A percentile compares a stretch with the other conserved stretches of the same genome.
Evolutionary conservation across 2,888 invertebrate genomes (phyloP).

Genomic region (Vanessa cardui): DNA sequence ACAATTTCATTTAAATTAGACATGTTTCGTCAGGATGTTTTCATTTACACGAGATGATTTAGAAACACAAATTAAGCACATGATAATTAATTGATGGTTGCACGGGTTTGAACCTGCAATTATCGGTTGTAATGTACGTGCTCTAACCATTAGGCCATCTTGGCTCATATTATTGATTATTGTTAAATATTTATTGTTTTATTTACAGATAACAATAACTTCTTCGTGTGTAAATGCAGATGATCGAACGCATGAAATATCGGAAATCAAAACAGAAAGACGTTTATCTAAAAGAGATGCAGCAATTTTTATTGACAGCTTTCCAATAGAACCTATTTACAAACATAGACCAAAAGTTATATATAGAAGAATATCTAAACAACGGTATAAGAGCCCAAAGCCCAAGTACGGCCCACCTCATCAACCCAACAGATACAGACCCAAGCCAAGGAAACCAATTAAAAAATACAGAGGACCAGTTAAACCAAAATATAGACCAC

Average conservation of each 20-base stretch:
- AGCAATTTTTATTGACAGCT: constrained; percentile 57
- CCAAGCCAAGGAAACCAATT: constrained; percentile 51
- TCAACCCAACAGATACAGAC: constrained; percentile 53
- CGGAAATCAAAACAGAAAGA: constrained; percentile 41
- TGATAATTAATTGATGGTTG: no score
- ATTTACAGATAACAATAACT: constrained; percentile 66
- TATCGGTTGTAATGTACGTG: no score
- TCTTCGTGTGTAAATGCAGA: constrained; percentile 52
- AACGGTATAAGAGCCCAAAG: constrained; percentile 48
- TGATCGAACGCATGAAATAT: constrained; percentile 44
- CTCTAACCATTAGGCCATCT: no score
- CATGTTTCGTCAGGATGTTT: no score
- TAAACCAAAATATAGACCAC: constrained; percentile 51
- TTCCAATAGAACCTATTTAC: constrained; percentile 51
- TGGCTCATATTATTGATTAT: no score
- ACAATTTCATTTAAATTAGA: no score
- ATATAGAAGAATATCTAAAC: constrained; percentile 56
- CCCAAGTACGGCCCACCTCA: constrained; percentile 52
- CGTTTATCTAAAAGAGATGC: constrained; percentile 58
- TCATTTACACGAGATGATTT: no score
- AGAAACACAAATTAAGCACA: no score
- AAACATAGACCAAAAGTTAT: constrained; percentile 59
- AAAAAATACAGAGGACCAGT: constrained; percentile 56
- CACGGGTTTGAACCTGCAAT: no score
- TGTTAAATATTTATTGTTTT: constrained; percentile 24